Evolutionary conservation across 1,140 invertebrate genomes (phyloP), one percentile per base, ranked within the genome.

Genomic region (Eriocheir sinensis): DNA sequence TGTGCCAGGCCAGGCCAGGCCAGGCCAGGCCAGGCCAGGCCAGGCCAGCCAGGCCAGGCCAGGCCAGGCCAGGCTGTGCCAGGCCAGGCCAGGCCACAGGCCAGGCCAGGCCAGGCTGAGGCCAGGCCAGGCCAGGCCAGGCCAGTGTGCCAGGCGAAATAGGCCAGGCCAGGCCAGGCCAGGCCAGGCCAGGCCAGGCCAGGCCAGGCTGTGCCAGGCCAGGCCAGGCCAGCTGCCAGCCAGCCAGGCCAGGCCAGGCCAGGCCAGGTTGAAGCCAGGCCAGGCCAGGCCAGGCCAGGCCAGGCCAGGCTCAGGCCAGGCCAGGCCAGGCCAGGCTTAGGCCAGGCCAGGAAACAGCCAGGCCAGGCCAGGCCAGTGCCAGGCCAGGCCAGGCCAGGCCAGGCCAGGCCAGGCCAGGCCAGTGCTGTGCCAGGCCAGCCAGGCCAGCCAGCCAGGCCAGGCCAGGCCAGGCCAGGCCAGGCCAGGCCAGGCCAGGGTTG

Each of bases 281-380:
- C 79, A 41, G 90, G 89, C 48, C 48, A 72, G 48, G 44, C 93
- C 81, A 89, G 93, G 86, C 21, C 41, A 21, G 32, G 92, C 92
- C 92, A 92, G 92, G 79, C 92, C 79, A 34, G 40, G 3, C 48
- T 3, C 90, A 91, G 90, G 90, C 90, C 90, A 91, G 80, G 80
- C 44, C 44, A 89, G 90, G 90, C 90, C 90, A 79, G 90, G 44
- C 44, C 90, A 91, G 88, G 94, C 94, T 93, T 92, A 93, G 91
- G 40, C 90, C 80, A 48, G 41, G 53, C 41, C 3, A 3, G 40
- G 80, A 48, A 48, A 38, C 90, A 91, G 90, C 91, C 94, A 95
- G 94, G 91, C 94, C 94, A 95, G 94, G 95, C 95, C 95, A 95
- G 95, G 95, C 95, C 95, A 95, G 95, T n/a, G n/a, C n/a, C n/a